These are phyloP conservation scores for Rousettus leschenaultii DNA, from an alignment of 2,113 vertebrate genomes.

Conservation along the genomic window DNA sequence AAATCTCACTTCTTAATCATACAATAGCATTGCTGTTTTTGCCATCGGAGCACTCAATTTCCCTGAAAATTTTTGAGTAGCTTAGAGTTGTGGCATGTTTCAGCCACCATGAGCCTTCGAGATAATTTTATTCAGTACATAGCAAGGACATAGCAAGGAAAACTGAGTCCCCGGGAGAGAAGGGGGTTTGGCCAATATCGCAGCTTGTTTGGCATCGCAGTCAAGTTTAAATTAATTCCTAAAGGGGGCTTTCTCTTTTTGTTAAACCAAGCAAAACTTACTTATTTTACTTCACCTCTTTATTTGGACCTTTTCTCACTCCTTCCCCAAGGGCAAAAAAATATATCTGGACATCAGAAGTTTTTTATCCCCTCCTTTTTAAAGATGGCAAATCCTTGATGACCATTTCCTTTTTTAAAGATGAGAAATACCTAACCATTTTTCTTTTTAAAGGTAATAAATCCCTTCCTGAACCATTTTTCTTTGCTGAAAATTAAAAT, in stretches of 20 bases:
- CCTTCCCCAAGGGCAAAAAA: background rate
- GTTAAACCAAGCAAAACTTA: background rate
- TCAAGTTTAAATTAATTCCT: background rate
- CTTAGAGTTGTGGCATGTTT: background rate
- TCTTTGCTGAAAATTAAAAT: background rate
- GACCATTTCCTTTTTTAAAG: background rate
- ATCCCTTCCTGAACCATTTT: background rate
- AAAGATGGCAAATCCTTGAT: too few relatives aligned
- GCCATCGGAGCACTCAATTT: background rate
- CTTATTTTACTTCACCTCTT: background rate
- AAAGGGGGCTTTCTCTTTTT: background rate
- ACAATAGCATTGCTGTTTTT: background rate
- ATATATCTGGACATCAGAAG: background rate
- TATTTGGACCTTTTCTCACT: background rate
- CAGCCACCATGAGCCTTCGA: background rate
- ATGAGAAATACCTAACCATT: background rate
- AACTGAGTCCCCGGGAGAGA: background rate
- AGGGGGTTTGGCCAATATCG: background rate
- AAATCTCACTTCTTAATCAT: background rate
- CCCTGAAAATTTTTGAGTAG: background rate
- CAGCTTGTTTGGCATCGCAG: background rate
- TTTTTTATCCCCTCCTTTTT: background rate
- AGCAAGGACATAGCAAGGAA: background rate
- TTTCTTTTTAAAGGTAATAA: background rate
- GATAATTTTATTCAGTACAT: background rate